phyloP scores from a whole-genome alignment of 2,113 vertebrate genomes.

The Narcine bancroftii region DNA sequence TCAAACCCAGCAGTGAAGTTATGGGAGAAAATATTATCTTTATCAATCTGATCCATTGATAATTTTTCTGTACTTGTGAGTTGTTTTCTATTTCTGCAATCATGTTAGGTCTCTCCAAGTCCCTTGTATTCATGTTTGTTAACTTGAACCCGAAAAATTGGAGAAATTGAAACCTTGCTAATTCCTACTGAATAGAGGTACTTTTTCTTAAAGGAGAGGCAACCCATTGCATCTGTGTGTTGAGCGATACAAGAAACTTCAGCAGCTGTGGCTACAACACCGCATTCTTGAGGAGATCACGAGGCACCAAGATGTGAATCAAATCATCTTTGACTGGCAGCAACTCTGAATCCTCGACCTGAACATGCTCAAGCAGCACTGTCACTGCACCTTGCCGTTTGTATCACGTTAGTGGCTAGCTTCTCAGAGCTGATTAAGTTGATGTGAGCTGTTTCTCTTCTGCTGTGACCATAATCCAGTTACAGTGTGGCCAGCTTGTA shows the following conservation, averaged over 20 bases:
- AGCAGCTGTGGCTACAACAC: slow-evolving; percentile 90
- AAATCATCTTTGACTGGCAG: slow-evolving; percentile 90
- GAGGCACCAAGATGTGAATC: slow-evolving; percentile 84
- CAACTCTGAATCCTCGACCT: slow-evolving; percentile 64
- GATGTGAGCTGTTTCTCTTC: not conserved
- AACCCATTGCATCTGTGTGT: slow-evolving; percentile 85
- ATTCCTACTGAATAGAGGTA: not conserved
- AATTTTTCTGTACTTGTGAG: too few species aligned
- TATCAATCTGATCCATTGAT: not conserved
- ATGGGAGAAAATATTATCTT: not conserved
- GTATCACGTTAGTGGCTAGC: not conserved
- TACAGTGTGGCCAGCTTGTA: not conserved
- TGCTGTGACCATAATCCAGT: slow-evolving; percentile 11
- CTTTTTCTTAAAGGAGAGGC: slow-evolving; percentile 57
- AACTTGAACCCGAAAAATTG: not conserved
- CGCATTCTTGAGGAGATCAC: slow-evolving; percentile 95
- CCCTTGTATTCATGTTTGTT: not conserved
- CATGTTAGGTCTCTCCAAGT: not conserved
- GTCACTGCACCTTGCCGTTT: slow-evolving; percentile 4
- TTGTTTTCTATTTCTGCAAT: not conserved
- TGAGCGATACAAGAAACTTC: slow-evolving; percentile 86
- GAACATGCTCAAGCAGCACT: not conserved
- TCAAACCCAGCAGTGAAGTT: not conserved
- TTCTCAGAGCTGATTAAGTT: slow-evolving; percentile 20
- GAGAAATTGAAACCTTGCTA: not conserved